Percentiles rank a stretch among this genome's conserved stretches.
These are phyloP conservation scores for Tetragnatha montana DNA, from an alignment of 2,888 invertebrate species.

Conservation along the genomic window DNA sequence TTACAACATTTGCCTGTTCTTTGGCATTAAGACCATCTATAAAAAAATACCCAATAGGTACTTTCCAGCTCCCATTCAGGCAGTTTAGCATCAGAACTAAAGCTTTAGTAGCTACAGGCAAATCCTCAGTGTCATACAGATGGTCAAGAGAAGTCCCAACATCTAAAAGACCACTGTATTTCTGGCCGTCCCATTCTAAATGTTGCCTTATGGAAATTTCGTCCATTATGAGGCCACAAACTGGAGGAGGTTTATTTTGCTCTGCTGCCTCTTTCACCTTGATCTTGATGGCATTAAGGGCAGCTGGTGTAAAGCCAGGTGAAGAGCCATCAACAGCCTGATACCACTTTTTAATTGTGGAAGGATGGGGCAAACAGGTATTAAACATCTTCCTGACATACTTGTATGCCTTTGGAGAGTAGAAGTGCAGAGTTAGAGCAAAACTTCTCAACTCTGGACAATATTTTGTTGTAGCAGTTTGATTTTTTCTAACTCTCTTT, in stretches of 20 bases:
- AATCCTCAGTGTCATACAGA: too few relatives aligned
- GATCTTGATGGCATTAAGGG: not conserved
- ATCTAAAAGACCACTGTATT: too few relatives aligned
- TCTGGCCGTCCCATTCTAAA: too few relatives aligned
- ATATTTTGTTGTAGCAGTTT: not conserved
- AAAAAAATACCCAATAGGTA: too few relatives aligned
- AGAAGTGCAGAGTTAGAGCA: constrained; percentile 22
- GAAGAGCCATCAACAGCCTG: not conserved
- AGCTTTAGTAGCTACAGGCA: too few relatives aligned
- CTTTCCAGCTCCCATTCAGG: too few relatives aligned
- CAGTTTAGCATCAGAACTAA: too few relatives aligned
- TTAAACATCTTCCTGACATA: constrained; percentile 23
- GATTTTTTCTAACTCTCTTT: not conserved
- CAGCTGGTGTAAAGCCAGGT: constrained; percentile 31
- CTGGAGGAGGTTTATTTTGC: not conserved
- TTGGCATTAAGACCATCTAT: too few relatives aligned
- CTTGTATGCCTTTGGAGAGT: constrained; percentile 14
- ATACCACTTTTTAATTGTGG: constrained; percentile 26
- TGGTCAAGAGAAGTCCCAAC: too few relatives aligned
- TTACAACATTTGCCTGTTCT: too few relatives aligned
- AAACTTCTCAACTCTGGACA: constrained; percentile 5
- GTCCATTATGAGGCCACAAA: too few relatives aligned
- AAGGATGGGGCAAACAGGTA: constrained; percentile 14
- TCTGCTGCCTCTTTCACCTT: not conserved
- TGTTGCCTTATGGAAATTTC: too few relatives aligned